Evolutionary conservation across 1,140 invertebrate genomes (phyloP).

Genomic region (Arctopsyche grandis): DNA sequence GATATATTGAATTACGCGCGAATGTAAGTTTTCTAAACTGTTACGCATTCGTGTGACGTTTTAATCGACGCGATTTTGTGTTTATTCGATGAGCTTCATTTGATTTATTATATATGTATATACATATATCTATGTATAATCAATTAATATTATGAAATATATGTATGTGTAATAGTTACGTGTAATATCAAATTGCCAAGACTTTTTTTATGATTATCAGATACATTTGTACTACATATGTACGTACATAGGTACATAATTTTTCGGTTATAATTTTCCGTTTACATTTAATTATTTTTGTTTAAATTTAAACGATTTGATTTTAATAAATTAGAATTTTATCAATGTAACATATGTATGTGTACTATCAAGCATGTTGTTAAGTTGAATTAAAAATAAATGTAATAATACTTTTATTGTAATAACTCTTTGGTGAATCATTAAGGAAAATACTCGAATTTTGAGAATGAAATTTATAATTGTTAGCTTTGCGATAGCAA

Average conservation of each 20-base stretch:
- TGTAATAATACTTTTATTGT: not conserved
- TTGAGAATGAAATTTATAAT: not conserved
- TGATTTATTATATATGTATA: not conserved
- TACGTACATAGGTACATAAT: not conserved
- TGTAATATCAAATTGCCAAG: too few species aligned
- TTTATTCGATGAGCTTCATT: not conserved
- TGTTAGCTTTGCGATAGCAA: not conserved
- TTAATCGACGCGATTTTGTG: not conserved
- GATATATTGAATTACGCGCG: not conserved
- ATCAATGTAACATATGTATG: too few species aligned
- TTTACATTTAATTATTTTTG: not conserved
- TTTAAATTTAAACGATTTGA: not conserved
- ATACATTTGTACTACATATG: too few species aligned
- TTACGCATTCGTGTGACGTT: too few species aligned
- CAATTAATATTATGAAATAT: too few species aligned
- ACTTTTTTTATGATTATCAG: too few species aligned
- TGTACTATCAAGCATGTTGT: too few species aligned
- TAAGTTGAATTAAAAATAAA: not conserved
- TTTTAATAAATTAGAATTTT: too few species aligned
- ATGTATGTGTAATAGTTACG: too few species aligned
- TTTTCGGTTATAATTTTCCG: not conserved
- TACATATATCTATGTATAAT: not conserved
- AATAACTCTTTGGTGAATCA: not conserved
- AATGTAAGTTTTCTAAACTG: constrained; percentile 9
- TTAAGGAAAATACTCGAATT: not conserved